phyloP scores from a whole-genome alignment of 64 coral and sea anemone genomes.

The Montipora sp. region DNA sequence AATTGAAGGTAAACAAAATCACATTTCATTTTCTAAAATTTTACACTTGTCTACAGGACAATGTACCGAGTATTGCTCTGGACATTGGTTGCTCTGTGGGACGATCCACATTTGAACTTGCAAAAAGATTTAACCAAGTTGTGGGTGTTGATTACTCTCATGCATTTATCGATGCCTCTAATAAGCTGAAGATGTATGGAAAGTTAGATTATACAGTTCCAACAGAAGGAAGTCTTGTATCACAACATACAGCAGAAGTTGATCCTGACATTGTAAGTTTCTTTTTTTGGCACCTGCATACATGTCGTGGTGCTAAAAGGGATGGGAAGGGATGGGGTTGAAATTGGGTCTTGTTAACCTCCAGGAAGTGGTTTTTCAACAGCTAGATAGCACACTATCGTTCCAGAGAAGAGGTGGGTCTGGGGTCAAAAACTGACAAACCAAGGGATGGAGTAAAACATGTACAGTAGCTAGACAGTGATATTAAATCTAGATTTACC shows the following conservation, averaged over 20 bases:
- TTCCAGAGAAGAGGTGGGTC: too few relatives aligned
- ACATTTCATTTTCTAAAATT: too few relatives aligned
- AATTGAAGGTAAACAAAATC: too few relatives aligned
- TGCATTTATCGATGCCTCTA: slow-evolving; percentile 28
- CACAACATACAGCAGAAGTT: slow-evolving; percentile 41
- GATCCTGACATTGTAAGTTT: slow-evolving; percentile 45
- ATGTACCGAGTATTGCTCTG: slow-evolving; percentile 44
- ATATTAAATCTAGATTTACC: too few relatives aligned
- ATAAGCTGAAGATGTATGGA: slow-evolving; percentile 48
- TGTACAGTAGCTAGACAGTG: too few relatives aligned
- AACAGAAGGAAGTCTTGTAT: slow-evolving; percentile 50
- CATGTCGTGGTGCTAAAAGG: background rate
- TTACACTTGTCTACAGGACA: background rate
- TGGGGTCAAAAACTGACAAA: too few relatives aligned
- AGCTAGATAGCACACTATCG: too few relatives aligned
- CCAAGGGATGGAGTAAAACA: too few relatives aligned
- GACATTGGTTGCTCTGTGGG: slow-evolving; percentile 71
- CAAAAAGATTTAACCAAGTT: slow-evolving; percentile 47
- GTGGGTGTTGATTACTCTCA: slow-evolving; percentile 66
- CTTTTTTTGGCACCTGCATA: background rate
- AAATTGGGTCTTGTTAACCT: too few relatives aligned
- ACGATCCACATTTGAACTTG: slow-evolving; percentile 63
- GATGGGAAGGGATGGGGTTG: too few relatives aligned
- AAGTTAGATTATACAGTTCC: slow-evolving; percentile 36
- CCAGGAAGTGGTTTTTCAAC: too few relatives aligned